Conservation (phyloP, 2,888 invertebrate genomes). For the Caenorhabditis doughertyi region DNA sequence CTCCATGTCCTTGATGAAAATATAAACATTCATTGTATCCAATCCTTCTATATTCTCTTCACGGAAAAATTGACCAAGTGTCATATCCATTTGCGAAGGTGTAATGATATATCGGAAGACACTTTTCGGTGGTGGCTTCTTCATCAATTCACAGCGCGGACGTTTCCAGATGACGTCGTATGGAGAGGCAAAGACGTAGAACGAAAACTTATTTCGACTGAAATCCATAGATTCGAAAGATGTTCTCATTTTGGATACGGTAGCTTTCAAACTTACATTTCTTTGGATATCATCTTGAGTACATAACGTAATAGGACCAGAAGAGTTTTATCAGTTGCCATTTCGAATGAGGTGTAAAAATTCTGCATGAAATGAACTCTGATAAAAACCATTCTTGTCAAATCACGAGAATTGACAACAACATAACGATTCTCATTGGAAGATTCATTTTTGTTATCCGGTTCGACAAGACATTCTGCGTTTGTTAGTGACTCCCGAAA, state of each 20-base stretch:
- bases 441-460: not conserved
- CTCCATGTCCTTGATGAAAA: slow-evolving; percentile 39
- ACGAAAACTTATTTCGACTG: slow-evolving; percentile 39
- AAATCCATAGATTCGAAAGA: too few relatives aligned
- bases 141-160: slow-evolving; percentile 37
- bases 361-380: slow-evolving; percentile 40
- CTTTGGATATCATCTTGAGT: slow-evolving; percentile 1
- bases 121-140: slow-evolving; percentile 17
- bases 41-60: slow-evolving; percentile 14
- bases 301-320: not conserved
- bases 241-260: not conserved
- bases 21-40: slow-evolving; percentile 25
- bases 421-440: not conserved
- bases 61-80: slow-evolving; percentile 7
- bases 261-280: slow-evolving; percentile 31
- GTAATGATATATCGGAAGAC: slow-evolving; percentile 30
- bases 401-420: not conserved
- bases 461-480: not conserved
- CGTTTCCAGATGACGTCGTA: slow-evolving; percentile 44
- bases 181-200: slow-evolving; percentile 41
- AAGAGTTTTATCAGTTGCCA: slow-evolving; percentile 23
- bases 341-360: slow-evolving; percentile 13
- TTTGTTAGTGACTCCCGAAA: not conserved
- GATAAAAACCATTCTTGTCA: not conserved
- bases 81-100: slow-evolving; percentile 22